Evolutionary conservation across 2,797 vertebrate genomes (phyloP), one percentile per base, ranked within the genome.

Genomic region (Siniperca scherzeri): DNA sequence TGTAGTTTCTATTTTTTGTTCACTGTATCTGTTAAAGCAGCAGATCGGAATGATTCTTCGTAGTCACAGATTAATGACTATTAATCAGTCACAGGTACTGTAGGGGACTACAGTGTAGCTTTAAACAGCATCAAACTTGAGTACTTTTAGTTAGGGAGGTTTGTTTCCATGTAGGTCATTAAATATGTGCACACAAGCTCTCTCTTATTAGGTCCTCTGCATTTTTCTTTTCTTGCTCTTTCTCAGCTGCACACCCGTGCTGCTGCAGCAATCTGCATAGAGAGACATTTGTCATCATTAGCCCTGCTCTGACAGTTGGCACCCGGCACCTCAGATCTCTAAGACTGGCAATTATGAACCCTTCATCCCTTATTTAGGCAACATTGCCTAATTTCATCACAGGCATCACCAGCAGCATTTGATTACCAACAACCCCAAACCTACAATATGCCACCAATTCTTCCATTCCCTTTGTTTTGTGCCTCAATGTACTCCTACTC

Each of bases 231-330:
- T 81, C 86, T 83, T 89, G 60, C 80, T 87, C 94, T 94, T 93
- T 93, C 93, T 95, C 85, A 93, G 95, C 94, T 96, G 96, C 94
- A 90, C 86, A 77, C 85, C 83, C 55, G 36, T 81, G 86, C 90
- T 88, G 90, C 89, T 95, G 95, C 95, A 93, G 92, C 97, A 97
- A 97, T 99, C 97, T 99, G 97, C 98, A 98, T 98, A 97, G 96
- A 97, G 96, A 96, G 96, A 96, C 97, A 99, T 99, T 99, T 99
- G 98, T 99, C 98, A 99, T 99, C 98, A 99, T 99, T 99, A 99
- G 98, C 97, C 96, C 82, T 94, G 95, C 96, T 95, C 96, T 99
- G 98, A 99, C 98, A 99, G 98, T 98, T 97, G 97, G 98, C 97
- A 99, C 97, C 98, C 96, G 88, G 96, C 96, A 97, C 96, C 97